phyloP scores from a whole-genome alignment of 2,797 vertebrate species.

The Masticophis lateralis region DNA sequence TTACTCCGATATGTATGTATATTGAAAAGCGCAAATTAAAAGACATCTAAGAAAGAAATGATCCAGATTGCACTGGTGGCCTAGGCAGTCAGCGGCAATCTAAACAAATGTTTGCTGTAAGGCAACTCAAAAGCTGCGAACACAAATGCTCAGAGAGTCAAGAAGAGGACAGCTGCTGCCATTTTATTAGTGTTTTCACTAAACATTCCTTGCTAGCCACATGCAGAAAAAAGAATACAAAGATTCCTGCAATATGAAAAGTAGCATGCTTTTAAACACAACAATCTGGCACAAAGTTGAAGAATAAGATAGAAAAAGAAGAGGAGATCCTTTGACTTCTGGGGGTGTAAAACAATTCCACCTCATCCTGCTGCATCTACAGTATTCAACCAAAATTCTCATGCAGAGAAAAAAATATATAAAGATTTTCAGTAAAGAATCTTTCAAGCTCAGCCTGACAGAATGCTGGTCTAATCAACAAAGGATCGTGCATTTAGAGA shows the following conservation, averaged over 20 bases:
- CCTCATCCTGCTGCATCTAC: not conserved
- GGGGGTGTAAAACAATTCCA: not conserved
- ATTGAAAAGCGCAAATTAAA: not conserved
- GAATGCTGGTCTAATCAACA: not conserved
- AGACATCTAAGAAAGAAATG: not conserved
- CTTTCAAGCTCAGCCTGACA: not conserved
- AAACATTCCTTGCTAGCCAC: slow-evolving; percentile 46
- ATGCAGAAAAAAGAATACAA: slow-evolving; percentile 50
- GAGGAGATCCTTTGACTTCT: not conserved
- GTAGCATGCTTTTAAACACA: not conserved
- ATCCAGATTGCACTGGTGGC: slow-evolving; percentile 35
- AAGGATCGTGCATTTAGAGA: not conserved
- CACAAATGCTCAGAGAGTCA: slow-evolving; percentile 42
- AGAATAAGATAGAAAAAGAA: not conserved
- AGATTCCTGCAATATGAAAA: slow-evolving; percentile 6
- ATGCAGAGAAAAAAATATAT: not conserved
- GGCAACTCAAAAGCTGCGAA: slow-evolving; percentile 10
- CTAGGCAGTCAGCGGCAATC: slow-evolving; percentile 40
- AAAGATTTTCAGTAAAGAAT: not conserved
- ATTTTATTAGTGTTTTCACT: slow-evolving; percentile 44
- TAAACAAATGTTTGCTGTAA: slow-evolving; percentile 38
- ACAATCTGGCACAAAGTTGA: not conserved
- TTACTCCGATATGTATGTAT: not conserved
- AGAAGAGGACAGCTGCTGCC: slow-evolving; percentile 47
- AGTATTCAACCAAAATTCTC: not conserved